Evolutionary conservation across 92 coral and sea anemone species (phyloP).

Genomic region (Zoanthus sansibaricus): DNA sequence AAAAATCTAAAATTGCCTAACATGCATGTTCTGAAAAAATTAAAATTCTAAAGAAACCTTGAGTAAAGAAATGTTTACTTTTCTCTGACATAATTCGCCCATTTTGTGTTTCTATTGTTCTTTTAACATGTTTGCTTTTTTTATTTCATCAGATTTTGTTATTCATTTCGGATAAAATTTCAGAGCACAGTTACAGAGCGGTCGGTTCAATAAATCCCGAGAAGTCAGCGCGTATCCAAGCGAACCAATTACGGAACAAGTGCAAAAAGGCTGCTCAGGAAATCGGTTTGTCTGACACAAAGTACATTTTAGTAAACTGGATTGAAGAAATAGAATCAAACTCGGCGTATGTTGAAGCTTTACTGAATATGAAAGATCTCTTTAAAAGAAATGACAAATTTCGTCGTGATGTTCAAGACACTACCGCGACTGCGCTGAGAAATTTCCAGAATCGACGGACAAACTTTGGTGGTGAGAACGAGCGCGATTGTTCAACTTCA

Average conservation of each 20-base stretch:
- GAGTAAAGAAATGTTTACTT: no score
- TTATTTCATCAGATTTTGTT: constrained; percentile 59
- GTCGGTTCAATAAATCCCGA: constrained; percentile 79
- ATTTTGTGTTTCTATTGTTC: no score
- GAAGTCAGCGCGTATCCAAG: constrained; percentile 68
- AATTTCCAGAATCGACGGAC: constrained; percentile 28
- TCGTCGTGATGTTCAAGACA: constrained; percentile 62
- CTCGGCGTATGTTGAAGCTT: constrained; percentile 63
- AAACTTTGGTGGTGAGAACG: constrained; percentile 5
- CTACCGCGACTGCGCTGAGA: constrained; percentile 68
- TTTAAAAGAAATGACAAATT: constrained; percentile 71
- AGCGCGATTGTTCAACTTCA: not conserved
- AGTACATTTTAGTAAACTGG: constrained; percentile 72
- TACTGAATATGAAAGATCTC: constrained; percentile 57
- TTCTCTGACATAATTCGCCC: no score
- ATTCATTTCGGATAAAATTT: constrained; percentile 74
- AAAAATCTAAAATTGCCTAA: no score
- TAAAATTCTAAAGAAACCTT: no score
- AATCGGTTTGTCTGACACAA: constrained; percentile 45
- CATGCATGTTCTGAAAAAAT: no score
- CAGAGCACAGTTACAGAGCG: constrained; percentile 78
- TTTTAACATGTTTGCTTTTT: no score
- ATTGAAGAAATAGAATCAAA: constrained; percentile 72
- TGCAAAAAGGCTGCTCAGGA: constrained; percentile 64
- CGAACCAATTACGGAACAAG: constrained; percentile 72